Evolutionary conservation across 2,888 invertebrate genomes (phyloP), one percentile per base, ranked within the genome.

Genomic region (Drosophila infuscata): DNA sequence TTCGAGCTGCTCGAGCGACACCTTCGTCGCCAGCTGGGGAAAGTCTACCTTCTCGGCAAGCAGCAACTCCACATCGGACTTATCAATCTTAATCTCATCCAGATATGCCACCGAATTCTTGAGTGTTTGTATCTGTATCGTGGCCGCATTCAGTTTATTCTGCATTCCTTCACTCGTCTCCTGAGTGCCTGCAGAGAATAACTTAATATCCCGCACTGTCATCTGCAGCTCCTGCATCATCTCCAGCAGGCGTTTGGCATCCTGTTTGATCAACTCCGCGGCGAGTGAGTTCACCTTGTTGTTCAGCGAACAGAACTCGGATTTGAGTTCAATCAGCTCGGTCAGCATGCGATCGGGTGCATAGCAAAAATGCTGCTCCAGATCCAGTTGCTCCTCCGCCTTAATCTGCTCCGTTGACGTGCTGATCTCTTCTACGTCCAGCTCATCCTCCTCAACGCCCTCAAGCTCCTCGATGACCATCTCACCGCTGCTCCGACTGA

Each of bases 41-140:
- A 95, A 94, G 89, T 97, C 96, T 0, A 96, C 96, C 92, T 97
- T 97, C 65, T 96, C 96, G 0, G 96, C 96, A 81, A 97, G 93
- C 3, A 96, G 95, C 71, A 96, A 96, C 67, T 95, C 95, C 81
- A 96, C 94, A 79, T 96, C 96, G 79, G 95, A 95, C 72, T 95
- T 95, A 81, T 96, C 96, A 6, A 96, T 94, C 92, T 96, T 97
- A 0, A 95, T 94, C 0, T 94, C 94, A 85, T 95, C 95, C 74
- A 96, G 88, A 17, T 90, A 88, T 0, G 83, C 76, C 3, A 91
- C 30, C 3, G 78, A 73, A 1, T 66, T 82, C 36, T 79, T 87
- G 1, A 88, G 38, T 0, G 52, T n/a, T 0, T 41, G 7, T 3
- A 91, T 79, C 17, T 81, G 70, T 0, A 15, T 56, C 0, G 81